A percentile compares a stretch with the other conserved stretches of the same genome.
phyloP scores from a whole-genome alignment of 35 echinoderm and acorn worm genomes.

The Heliocidaris tuberculata region DNA sequence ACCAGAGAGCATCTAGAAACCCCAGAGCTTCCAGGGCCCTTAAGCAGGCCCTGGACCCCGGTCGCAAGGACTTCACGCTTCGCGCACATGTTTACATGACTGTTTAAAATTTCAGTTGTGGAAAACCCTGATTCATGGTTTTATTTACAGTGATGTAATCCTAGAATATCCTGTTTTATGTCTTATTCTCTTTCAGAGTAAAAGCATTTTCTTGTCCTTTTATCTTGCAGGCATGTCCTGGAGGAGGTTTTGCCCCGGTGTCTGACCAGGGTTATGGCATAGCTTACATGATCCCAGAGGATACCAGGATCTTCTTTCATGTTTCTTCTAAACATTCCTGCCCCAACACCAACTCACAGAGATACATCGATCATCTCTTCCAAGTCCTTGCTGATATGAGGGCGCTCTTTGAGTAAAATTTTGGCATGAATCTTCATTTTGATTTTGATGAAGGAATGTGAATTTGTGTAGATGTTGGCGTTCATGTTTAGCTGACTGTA shows the following conservation, averaged over 20 bases:
- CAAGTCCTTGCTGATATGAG: slow-evolving; percentile 72
- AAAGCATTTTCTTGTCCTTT: neutral
- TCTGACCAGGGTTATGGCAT: slow-evolving; percentile 74
- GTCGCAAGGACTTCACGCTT: too few species aligned
- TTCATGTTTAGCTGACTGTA: neutral
- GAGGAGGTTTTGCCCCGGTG: slow-evolving; percentile 72
- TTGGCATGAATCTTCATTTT: neutral
- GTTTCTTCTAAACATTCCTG: slow-evolving; percentile 77
- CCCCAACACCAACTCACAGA: slow-evolving; percentile 55
- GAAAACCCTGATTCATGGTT: too few species aligned
- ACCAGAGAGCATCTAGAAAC: too few species aligned
- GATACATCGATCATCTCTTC: slow-evolving; percentile 60
- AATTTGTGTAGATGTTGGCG: neutral
- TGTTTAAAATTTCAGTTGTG: too few species aligned
- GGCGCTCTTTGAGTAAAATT: slow-evolving; percentile 34
- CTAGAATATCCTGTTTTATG: too few species aligned
- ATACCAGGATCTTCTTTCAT: slow-evolving; percentile 72
- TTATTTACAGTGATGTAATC: too few species aligned
- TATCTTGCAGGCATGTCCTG: slow-evolving; percentile 58
- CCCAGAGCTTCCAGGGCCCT: too few species aligned
- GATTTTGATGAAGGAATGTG: neutral
- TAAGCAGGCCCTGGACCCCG: too few species aligned
- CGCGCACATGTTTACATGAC: too few species aligned
- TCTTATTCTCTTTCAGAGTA: too few species aligned
- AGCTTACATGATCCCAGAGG: slow-evolving; percentile 82